Evolutionary conservation across 2,797 vertebrate genomes (phyloP).

Genomic region (Poeciliopsis paucimaculata): DNA sequence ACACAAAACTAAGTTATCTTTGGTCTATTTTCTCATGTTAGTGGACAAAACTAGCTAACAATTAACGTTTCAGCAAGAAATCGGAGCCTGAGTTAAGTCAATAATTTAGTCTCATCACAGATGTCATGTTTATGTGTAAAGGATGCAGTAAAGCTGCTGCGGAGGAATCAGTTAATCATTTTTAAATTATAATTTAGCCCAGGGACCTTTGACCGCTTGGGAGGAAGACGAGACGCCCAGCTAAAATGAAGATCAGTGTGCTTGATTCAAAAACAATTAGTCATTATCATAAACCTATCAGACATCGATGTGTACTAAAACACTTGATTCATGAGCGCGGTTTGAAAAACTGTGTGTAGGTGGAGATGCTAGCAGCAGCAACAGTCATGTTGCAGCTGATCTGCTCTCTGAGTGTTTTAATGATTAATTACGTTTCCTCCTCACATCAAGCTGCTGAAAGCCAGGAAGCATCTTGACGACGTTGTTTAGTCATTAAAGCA

Average conservation of each 20-base stretch:
- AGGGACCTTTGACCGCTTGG: background rate
- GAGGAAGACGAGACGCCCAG: background rate
- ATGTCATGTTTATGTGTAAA: background rate
- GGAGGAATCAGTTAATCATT: background rate
- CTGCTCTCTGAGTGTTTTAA: constrained; percentile 4
- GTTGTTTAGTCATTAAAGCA: constrained; percentile 9
- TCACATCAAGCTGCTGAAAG: constrained; percentile 18
- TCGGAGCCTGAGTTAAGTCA: too few species aligned
- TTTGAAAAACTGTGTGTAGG: background rate
- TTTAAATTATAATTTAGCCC: background rate
- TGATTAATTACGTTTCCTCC: constrained; percentile 16
- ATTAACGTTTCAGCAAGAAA: too few species aligned
- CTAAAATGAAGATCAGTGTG: background rate
- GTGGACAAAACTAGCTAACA: too few species aligned
- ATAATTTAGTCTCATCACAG: background rate
- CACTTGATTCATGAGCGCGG: background rate
- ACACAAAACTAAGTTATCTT: too few species aligned
- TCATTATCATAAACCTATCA: background rate
- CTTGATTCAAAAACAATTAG: background rate
- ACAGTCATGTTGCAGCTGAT: constrained; percentile 7
- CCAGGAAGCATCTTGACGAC: constrained; percentile 27
- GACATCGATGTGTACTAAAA: background rate
- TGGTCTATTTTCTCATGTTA: too few species aligned
- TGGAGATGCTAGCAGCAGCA: background rate
- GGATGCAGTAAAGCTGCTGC: background rate